Conservation (phyloP, 2,113 vertebrate genomes). For the human region GRCh38 chr17:45735501-45736000, state of each 20-base stretch:
- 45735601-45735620: neutral
- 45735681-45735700: neutral
- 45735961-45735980: neutral
- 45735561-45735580: neutral
- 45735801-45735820: neutral
- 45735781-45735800: neutral
- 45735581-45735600: neutral
- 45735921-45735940: neutral
- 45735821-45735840: neutral
- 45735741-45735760: neutral
- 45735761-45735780: neutral
- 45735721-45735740: neutral
- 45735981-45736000: neutral
- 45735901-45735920: neutral
- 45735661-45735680: neutral
- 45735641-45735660: neutral
- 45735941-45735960: neutral
- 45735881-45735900: neutral
- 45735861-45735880: neutral
- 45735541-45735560: neutral
- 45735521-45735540: neutral
- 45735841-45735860: neutral
- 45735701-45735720: neutral
- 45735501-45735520: neutral
- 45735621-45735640: neutral